Evolutionary conservation across 2,797 vertebrate genomes (phyloP).

Genomic region (Typhlichthys eigenmanni): DNA sequence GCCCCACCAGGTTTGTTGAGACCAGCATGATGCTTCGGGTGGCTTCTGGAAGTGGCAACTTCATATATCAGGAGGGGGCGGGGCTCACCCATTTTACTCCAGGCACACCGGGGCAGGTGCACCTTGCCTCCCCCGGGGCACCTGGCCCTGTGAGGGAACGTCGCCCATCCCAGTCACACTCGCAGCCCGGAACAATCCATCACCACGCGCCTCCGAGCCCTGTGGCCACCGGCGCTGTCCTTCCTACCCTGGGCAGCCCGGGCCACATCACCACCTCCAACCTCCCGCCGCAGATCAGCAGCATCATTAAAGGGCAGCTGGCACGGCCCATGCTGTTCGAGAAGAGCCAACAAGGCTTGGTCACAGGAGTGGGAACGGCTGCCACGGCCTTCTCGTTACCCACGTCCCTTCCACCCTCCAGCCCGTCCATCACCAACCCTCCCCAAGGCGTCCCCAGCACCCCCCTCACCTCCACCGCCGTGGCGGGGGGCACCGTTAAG

Average conservation of each 20-base stretch:
- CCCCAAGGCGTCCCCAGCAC: conserved; percentile 82
- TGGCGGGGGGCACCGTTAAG: conserved; percentile 73
- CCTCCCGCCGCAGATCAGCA: conserved; percentile 97
- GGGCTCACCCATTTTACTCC: conserved; percentile 86
- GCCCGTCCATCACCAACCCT: conserved; percentile 84
- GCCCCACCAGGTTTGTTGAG: conserved; percentile 91
- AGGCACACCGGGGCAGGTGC: conserved; percentile 83
- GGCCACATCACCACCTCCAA: conserved; percentile 93
- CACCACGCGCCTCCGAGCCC: conserved; percentile 95
- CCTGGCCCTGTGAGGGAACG: conserved; percentile 84
- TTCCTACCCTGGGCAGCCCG: conserved; percentile 85
- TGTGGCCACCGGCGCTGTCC: conserved; percentile 78
- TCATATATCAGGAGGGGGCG: conserved; percentile 91
- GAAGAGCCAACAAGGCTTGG: conserved; percentile 81
- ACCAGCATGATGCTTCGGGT: conserved; percentile 90
- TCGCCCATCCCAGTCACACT: conserved; percentile 92
- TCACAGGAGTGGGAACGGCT: conserved; percentile 81
- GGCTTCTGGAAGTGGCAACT: conserved; percentile 83
- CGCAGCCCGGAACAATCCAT: conserved; percentile 94
- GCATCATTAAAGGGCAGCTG: conserved; percentile 94
- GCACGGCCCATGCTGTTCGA: conserved; percentile 90
- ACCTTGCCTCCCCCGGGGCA: conserved; percentile 82
- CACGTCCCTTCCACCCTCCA: conserved; percentile 85
- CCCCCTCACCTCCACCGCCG: conserved; percentile 78
- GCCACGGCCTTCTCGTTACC: conserved; percentile 84